Base-by-base conservation (phyloP, 2,888 invertebrate genomes). In the Spodoptera picta region DNA sequence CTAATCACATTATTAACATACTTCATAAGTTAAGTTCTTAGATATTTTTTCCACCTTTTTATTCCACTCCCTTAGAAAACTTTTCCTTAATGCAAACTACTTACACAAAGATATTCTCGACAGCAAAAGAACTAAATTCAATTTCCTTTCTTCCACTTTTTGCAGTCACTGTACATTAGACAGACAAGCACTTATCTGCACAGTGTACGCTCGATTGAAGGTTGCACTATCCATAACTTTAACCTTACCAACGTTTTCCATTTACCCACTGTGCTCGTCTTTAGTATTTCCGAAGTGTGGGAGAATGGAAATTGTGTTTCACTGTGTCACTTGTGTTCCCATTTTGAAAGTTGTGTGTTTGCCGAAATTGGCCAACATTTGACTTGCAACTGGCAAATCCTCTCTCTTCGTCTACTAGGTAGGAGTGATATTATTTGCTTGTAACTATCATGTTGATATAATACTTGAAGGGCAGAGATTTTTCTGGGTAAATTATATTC, bases 201-300 rank as follows among this genome's bases (percentile, higher is more conserved):
- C 77, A 84, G 79, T 81, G 84, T 84, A 86, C 88, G 90, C 83
- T 87, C 90, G 88, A 92, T 92, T 91, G 90, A 88, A 87, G 86
- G 79, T 77, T 82, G 77, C 80, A 80, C 82, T 82, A 81, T 81
- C 83, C 84, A 84, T 87, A 87, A 89, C 85, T 89, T 86, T 54
- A 84, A 81, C 80, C 82, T 76, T 69, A 71, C 72, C 74, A 73
- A 75, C 77, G 83, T 84, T 83, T 88, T 84, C 87, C 85, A 83
- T 71, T 79, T 64, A 62, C 24, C 23, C 56, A 64, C 72, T 60
- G 80, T 72, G 80, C 68, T 43, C 24, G n/a, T 53, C 57, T 46
- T 50, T 42, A 43, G 46, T 46, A 3, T 36, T 31, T 10, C 45
- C 7, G 4, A 19, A 27, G 4, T 27, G 42, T 45, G 27, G 54